Percentiles rank a stretch among this genome's conserved stretches.
Conservation (phyloP, 2,888 invertebrate species). For the Drosophila austrosaltans region DNA sequence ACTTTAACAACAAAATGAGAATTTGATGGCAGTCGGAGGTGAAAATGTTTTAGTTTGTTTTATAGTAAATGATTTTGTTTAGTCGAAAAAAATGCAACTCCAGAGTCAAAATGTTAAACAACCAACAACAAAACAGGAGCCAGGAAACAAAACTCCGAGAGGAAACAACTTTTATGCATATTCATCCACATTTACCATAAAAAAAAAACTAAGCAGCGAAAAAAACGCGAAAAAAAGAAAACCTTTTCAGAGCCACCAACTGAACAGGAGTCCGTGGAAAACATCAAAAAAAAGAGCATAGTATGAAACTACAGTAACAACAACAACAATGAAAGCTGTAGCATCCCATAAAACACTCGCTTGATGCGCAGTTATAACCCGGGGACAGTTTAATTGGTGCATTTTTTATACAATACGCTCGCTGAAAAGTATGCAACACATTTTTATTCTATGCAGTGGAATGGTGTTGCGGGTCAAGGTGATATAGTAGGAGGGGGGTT, state of each 20-base stretch:
- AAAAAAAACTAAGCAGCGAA: slow-evolving; percentile 61
- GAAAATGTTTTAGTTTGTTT: background rate
- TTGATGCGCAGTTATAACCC: slow-evolving; percentile 78
- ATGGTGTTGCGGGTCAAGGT: background rate
- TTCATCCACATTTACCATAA: slow-evolving; percentile 60
- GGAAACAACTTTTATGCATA: slow-evolving; percentile 57
- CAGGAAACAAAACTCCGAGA: slow-evolving; percentile 31
- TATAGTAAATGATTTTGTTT: slow-evolving; percentile 6
- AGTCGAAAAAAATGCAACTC: background rate
- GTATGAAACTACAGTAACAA: slow-evolving; percentile 16
- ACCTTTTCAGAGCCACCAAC: slow-evolving; percentile 42
- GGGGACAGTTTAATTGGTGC: slow-evolving; percentile 82
- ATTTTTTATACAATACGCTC: slow-evolving; percentile 69
- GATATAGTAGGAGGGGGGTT: slow-evolving; percentile 23
- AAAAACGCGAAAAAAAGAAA: slow-evolving; percentile 33
- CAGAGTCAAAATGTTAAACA: slow-evolving; percentile 15
- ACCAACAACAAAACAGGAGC: slow-evolving; percentile 13
- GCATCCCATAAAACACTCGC: slow-evolving; percentile 76
- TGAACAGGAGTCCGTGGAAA: slow-evolving; percentile 44
- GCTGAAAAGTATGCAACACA: slow-evolving; percentile 55
- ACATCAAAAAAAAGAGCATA: slow-evolving; percentile 17
- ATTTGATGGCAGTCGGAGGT: background rate
- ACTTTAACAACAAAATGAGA: background rate
- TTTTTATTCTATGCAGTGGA: slow-evolving; percentile 39
- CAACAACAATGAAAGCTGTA: slow-evolving; percentile 34